Percentiles rank a stretch among this genome's conserved stretches.
phyloP scores from a whole-genome alignment of 1,140 invertebrate genomes.

The Caenorhabditis remanei region DNA sequence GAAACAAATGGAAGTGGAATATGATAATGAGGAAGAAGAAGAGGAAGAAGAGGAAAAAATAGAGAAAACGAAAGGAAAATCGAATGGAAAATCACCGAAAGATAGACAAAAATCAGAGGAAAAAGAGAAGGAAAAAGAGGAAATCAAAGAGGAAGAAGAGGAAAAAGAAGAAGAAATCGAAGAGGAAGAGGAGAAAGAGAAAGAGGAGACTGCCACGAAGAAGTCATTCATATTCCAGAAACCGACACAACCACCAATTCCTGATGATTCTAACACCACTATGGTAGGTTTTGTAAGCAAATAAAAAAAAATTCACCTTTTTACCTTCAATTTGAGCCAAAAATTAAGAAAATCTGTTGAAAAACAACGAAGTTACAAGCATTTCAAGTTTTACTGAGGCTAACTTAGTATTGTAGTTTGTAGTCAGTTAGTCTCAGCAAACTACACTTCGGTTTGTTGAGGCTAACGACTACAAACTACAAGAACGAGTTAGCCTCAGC shows the following conservation, averaged over 20 bases:
- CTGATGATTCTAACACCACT: slow-evolving; percentile 73
- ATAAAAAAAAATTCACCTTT: neutral
- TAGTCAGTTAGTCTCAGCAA: neutral
- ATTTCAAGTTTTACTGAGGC: neutral
- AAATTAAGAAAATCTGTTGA: slow-evolving; percentile 43
- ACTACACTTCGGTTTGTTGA: neutral
- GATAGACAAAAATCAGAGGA: neutral
- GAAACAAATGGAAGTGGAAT: slow-evolving; percentile 63
- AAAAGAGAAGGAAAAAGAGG: slow-evolving; percentile 49
- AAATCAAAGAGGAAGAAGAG: slow-evolving; percentile 57
- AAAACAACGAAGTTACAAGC: neutral
- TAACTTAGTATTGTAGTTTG: neutral
- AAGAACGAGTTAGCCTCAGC: neutral
- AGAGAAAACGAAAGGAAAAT: slow-evolving; percentile 61
- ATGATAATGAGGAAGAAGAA: slow-evolving; percentile 69
- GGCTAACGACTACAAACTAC: slow-evolving; percentile 3
- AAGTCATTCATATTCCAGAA: slow-evolving; percentile 75
- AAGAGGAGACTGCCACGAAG: slow-evolving; percentile 60
- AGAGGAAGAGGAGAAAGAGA: slow-evolving; percentile 56
- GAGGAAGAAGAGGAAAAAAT: slow-evolving; percentile 66
- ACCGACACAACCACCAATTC: slow-evolving; percentile 74
- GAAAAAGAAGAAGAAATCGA: slow-evolving; percentile 51
- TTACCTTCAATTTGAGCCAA: neutral
- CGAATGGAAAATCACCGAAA: slow-evolving; percentile 46
- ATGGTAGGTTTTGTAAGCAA: slow-evolving; percentile 45